A percentile compares a stretch with the other conserved stretches of the same genome.
Conservation (phyloP, 2,113 vertebrate genomes). For the Mobula birostris region DNA sequence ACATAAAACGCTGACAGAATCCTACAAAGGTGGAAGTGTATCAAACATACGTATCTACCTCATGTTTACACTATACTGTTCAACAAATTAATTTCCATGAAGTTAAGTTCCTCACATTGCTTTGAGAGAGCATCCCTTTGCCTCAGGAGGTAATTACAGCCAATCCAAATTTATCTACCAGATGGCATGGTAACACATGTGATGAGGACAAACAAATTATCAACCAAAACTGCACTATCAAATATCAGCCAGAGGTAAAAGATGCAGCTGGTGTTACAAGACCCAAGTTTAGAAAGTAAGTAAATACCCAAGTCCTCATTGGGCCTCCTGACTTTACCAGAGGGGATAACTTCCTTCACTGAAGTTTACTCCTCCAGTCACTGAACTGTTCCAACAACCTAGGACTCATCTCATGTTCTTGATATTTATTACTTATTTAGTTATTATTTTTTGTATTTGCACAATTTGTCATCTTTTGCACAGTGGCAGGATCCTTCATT, state of each 20-base stretch:
- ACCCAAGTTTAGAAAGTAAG: not conserved
- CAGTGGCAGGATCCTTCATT: too few species aligned
- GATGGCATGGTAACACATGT: not conserved
- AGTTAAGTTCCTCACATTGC: not conserved
- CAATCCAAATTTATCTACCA: not conserved
- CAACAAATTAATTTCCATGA: not conserved
- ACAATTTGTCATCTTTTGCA: too few species aligned
- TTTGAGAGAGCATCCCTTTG: not conserved
- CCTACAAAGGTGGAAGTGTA: not conserved
- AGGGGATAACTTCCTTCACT: too few species aligned
- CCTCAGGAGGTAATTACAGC: not conserved
- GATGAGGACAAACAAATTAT: not conserved
- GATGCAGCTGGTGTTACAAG: not conserved
- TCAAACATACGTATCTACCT: not conserved
- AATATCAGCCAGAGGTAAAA: not conserved
- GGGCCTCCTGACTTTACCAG: too few species aligned
- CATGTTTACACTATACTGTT: not conserved
- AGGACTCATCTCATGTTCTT: too few species aligned
- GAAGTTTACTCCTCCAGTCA: too few species aligned
- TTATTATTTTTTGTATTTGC: too few species aligned
- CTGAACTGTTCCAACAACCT: too few species aligned
- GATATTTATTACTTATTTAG: too few species aligned
- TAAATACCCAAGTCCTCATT: too few species aligned
- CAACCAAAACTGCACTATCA: not conserved
- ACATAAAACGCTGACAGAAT: not conserved